Evolutionary conservation across 1,140 invertebrate species (phyloP), one percentile per base, ranked within the genome.

Genomic region (Ceratina australensis): DNA sequence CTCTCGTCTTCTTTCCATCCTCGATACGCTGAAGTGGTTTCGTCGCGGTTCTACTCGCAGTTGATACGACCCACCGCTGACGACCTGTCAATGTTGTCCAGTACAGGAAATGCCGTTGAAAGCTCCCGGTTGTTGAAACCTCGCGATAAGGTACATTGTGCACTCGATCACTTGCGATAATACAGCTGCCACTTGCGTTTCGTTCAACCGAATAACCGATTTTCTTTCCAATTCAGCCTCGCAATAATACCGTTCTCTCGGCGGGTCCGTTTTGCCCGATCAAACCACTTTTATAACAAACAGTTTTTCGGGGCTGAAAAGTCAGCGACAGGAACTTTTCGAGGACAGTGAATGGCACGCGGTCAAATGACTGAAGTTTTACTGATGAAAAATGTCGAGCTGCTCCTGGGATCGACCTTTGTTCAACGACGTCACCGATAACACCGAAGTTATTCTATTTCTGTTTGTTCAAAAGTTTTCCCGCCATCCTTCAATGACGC

Each of bases 101-200:
- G 0, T 3, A 10, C 5, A 18, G 15, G 5, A 66, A 24, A 5
- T 16, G 10, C 10, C 26, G 33, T 0, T 22, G 54, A 49, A 33
- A n/a, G 16, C 5, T 69, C 10, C 56, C n/a, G 16, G 16, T 20
- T 3, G 15, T 10, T 0, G 16, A 22, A 20, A 61, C 42, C 24
- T 60, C 56, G 47, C 24, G 47, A 28, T 16, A 20, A 18, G 24
- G 66, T 69, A 26, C 74, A 76, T 71, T 18, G 56, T 20, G 33
- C 50, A 50, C 26, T 77, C 20, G 28, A 28, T 60, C 74, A 63
- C 74, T 22, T 57, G 57, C 56, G 57, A 26, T 59, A 71, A 59
- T 24, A 20, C 10, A 24, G 16, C 54, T 33, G 68, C 59, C 68
- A n/a, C 20, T 71, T 10, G 18, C 8, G 26, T 59, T 59, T 8